Evolutionary conservation across 2,797 vertebrate species (phyloP).

Genomic region (Tragopan temminckii): DNA sequence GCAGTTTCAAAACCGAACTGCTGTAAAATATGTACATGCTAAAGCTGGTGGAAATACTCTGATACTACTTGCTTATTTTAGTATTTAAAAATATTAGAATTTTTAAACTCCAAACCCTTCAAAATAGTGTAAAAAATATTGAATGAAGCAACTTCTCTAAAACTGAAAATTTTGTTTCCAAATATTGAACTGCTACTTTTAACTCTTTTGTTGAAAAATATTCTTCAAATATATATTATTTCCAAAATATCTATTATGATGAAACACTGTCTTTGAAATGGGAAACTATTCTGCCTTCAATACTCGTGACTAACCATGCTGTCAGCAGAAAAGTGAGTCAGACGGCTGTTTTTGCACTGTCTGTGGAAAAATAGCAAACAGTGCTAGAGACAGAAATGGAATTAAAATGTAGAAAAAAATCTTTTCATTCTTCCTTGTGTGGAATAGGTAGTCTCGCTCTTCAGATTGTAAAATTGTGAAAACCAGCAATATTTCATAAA

Average conservation of each 20-base stretch:
- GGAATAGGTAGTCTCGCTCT: neutral
- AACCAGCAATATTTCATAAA: neutral
- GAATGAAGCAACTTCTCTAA: neutral
- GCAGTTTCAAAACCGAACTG: neutral
- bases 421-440: neutral
- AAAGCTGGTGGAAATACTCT: neutral
- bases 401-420: neutral
- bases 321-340: neutral
- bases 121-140: neutral
- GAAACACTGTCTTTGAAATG: neutral
- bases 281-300: neutral
- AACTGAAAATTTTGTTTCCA: neutral
- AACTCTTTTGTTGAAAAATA: neutral
- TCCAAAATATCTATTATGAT: neutral
- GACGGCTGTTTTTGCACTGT: neutral
- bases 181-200: neutral
- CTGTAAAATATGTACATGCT: neutral
- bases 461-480: neutral
- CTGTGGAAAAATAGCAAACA: neutral
- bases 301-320: neutral
- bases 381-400: neutral
- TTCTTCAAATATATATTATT: neutral
- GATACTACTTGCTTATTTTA: neutral
- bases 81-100: neutral
- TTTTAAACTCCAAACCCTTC: neutral